These are phyloP conservation scores for Cryptoleucopteryx plumbea DNA, from an alignment of 2,113 vertebrate species.

Conservation along the genomic window DNA sequence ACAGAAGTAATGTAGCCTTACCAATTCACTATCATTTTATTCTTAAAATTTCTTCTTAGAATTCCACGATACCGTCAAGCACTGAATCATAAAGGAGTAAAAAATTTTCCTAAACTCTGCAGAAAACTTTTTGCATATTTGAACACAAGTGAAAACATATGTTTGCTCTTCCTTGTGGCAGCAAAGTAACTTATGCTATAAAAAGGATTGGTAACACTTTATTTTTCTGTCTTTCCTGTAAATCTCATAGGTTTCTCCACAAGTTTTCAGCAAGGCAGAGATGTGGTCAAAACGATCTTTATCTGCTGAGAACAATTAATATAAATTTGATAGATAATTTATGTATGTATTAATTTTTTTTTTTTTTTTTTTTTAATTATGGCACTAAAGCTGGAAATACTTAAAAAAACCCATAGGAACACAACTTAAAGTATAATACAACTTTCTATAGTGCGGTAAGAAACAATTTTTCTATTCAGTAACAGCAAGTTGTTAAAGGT, in stretches of 20 bases:
- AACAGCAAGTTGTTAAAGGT: background rate
- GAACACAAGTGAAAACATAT: background rate
- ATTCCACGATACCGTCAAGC: background rate
- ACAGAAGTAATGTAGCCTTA: background rate
- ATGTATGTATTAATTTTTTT: background rate
- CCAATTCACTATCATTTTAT: background rate
- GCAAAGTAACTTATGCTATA: background rate
- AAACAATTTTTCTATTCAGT: background rate
- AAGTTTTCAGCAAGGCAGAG: background rate
- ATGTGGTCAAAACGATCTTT: background rate
- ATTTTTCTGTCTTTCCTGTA: background rate
- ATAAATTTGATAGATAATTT: background rate
- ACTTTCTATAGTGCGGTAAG: background rate
- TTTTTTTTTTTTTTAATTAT: background rate
- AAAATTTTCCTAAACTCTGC: background rate
- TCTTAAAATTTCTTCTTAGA: background rate
- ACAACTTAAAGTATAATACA: background rate
- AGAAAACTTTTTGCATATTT: background rate
- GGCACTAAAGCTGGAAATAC: background rate
- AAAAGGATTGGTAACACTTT: background rate
- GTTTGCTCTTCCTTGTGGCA: background rate
- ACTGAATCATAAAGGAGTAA: background rate
- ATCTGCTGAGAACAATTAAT: background rate
- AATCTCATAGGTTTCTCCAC: background rate
- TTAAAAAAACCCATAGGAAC: fast-evolving